phyloP scores from a whole-genome alignment of 2,888 invertebrate species.

The Drosophila pseudotalamancana region DNA sequence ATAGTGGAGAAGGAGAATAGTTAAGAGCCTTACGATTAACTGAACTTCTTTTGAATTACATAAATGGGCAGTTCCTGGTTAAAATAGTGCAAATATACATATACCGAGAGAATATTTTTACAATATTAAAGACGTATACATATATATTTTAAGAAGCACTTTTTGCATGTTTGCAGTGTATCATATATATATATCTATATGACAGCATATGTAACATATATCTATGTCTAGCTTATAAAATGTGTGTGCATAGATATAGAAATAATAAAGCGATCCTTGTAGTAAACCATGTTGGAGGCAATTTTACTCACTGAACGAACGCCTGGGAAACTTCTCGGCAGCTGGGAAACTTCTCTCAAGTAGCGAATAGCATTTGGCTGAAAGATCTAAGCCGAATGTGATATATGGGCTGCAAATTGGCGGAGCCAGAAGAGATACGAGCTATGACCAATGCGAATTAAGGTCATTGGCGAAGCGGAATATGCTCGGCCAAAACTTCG shows the following conservation, averaged over 20 bases:
- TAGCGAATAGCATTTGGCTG: constrained; percentile 27
- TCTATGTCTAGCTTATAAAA: constrained; percentile 20
- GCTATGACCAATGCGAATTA: constrained; percentile 67
- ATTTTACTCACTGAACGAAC: too few relatives aligned
- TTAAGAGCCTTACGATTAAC: constrained; percentile 8
- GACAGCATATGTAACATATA: constrained; percentile 11
- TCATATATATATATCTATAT: background rate
- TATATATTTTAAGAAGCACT: constrained; percentile 26
- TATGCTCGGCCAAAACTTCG: constrained; percentile 18
- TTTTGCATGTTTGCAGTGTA: too few relatives aligned
- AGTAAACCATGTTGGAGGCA: constrained; percentile 29
- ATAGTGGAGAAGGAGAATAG: background rate
- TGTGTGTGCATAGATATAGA: constrained; percentile 24
- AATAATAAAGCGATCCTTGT: constrained; percentile 71
- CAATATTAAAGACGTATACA: constrained; percentile 25
- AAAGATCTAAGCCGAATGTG: constrained; percentile 45
- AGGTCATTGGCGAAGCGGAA: constrained; percentile 65
- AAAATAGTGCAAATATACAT: constrained; percentile 74
- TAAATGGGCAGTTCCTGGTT: constrained; percentile 74
- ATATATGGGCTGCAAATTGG: constrained; percentile 69
- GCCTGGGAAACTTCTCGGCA: constrained; percentile 5
- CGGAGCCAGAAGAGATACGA: constrained; percentile 71
- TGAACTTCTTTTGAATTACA: constrained; percentile 14
- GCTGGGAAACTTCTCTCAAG: constrained; percentile 13
- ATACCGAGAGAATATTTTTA: constrained; percentile 51